These are phyloP conservation scores for Theristicus caerulescens DNA, from an alignment of 2,113 vertebrate genomes.

Conservation along the genomic window DNA sequence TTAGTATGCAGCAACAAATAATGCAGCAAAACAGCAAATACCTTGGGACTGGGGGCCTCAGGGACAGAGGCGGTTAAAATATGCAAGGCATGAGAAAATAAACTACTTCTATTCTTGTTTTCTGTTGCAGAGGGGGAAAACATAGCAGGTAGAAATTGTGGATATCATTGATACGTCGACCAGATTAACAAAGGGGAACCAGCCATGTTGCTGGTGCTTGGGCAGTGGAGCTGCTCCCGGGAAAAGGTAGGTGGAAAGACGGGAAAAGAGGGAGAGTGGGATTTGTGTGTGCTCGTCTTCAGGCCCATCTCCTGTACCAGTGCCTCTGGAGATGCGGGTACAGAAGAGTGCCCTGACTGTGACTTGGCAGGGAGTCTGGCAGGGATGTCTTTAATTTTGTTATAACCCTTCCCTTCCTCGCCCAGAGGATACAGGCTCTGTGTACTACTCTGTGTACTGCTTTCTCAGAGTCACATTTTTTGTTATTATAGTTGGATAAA, in stretches of 20 bases:
- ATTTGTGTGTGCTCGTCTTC: background rate
- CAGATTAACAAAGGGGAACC: background rate
- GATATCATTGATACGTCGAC: accelerated
- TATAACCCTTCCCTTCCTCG: background rate
- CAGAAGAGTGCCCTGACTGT: background rate
- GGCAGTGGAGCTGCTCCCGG: background rate
- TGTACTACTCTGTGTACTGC: background rate
- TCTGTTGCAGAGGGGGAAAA: background rate
- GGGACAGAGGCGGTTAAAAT: background rate
- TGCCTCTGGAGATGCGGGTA: background rate
- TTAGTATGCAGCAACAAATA: background rate
- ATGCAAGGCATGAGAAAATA: background rate
- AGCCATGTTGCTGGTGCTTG: background rate
- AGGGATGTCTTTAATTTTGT: background rate
- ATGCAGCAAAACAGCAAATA: background rate
- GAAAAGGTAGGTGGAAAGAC: background rate
- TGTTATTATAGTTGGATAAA: background rate
- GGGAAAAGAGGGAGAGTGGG: background rate
- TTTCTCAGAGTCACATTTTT: background rate
- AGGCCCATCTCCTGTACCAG: background rate
- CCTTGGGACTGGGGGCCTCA: background rate
- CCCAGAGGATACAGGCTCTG: background rate
- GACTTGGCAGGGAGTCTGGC: background rate
- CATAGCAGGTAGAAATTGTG: background rate
- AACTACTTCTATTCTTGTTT: background rate